phyloP scores from a whole-genome alignment of 2,113 vertebrate species.

The Malaclemys terrapin region DNA sequence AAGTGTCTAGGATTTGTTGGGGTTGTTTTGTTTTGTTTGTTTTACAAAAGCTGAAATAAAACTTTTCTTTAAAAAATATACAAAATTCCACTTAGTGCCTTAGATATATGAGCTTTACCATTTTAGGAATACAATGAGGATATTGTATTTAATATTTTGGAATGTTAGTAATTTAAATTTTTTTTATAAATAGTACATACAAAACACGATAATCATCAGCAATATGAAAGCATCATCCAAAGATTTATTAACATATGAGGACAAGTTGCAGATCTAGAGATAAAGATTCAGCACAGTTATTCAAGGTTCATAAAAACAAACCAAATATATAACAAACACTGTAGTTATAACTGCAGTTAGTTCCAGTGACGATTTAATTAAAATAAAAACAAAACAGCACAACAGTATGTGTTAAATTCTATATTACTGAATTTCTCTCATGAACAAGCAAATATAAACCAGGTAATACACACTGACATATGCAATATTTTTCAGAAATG shows the following conservation, averaged over 20 bases:
- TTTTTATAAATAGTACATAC: not conserved
- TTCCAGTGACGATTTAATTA: not conserved
- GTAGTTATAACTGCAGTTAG: not conserved
- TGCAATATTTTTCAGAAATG: not conserved
- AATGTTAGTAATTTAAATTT: not conserved
- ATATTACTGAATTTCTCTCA: not conserved
- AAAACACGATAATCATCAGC: not conserved
- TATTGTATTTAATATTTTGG: not conserved
- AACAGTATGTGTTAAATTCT: not conserved
- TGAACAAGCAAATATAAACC: not conserved
- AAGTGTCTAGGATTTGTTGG: not conserved
- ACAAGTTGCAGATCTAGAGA: rapidly evolving
- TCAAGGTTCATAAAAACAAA: not conserved
- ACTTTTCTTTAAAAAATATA: not conserved
- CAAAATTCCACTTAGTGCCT: not conserved
- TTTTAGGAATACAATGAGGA: not conserved
- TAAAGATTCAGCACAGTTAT: not conserved
- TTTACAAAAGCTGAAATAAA: not conserved
- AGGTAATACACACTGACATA: not conserved
- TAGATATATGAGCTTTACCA: not conserved
- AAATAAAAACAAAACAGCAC: not conserved
- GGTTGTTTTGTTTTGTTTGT: not conserved
- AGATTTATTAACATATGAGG: rapidly evolving
- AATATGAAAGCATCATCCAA: not conserved
- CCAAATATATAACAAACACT: not conserved